A percentile compares a stretch with the other conserved stretches of the same genome.
Conservation (phyloP, 2,113 vertebrate species). For the Osmerus eperlanus region DNA sequence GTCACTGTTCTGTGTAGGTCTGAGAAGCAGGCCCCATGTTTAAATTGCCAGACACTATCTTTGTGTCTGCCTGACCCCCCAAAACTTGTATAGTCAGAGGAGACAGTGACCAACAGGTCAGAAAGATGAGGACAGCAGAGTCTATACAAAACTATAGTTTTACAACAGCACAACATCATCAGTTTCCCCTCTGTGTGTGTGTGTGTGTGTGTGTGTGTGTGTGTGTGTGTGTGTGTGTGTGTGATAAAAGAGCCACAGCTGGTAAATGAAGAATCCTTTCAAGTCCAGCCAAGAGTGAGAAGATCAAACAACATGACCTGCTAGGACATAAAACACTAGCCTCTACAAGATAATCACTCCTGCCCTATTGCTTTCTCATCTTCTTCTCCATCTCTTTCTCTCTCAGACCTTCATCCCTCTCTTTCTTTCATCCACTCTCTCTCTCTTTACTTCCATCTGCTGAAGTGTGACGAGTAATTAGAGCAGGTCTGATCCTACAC, state of each 20-base stretch:
- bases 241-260: conserved; percentile 57
- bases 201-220: neutral
- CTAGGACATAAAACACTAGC: conserved; percentile 41
- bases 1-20: neutral
- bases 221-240: neutral
- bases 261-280: conserved; percentile 60
- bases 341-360: neutral
- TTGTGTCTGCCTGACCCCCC: neutral
- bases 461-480: conserved; percentile 35
- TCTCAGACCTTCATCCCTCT: conserved; percentile 16
- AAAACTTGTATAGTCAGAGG: neutral
- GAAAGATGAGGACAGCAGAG: neutral
- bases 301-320: conserved; percentile 44
- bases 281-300: conserved; percentile 55
- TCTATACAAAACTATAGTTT: neutral
- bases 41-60: conserved; percentile 6
- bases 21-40: neutral
- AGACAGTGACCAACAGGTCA: neutral
- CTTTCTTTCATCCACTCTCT: conserved; percentile 1
- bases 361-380: neutral
- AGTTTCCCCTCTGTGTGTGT: neutral
- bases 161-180: conserved; percentile 5
- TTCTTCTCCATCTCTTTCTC: neutral
- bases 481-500: neutral
- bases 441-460: conserved; percentile 36